Evolutionary conservation across 2,888 invertebrate genomes (phyloP), one percentile per base, ranked within the genome.

Genomic region (Metacarcinus magister): DNA sequence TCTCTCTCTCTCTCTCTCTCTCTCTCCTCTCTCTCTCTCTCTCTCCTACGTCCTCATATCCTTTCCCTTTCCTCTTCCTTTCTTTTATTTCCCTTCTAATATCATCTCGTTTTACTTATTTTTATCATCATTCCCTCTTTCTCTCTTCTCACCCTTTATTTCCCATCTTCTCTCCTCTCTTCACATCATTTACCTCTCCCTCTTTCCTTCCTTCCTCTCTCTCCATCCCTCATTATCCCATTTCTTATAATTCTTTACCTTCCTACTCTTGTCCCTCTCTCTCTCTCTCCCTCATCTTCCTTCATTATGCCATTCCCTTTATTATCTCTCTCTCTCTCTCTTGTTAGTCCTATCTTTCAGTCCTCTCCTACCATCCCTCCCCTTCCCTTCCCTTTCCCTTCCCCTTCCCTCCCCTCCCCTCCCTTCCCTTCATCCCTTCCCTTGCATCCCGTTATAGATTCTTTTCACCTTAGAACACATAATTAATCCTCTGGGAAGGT

Each of bases 391-490:
- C 46, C 44, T 91, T 2, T 89, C 43, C 32, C 89, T 23, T 89
- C 89, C 23, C 89, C 43, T 3, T 43, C 32, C 32, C 89, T 10
- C 19, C 32, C 43, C 32, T 32, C 23, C 89, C 28, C 13, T 4
- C 23, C 89, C 32, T 28, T 28, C 89, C 89, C 39, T 28, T 4
- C 13, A 16, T 10, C n/a, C 8, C 89, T 89, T 43, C 13, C 23
- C 44, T 23, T 1, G 43, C 91, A 19, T 91, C 44, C 4, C 44
- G 7, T n/a, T 10, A 44, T n/a, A 82, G 8, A 2, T 28, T 32
- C 8, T 82, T 82, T 82, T 32, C 82, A 82, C 82, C 82, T 82
- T 82, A 4, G 82, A 82, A 82, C 82, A 82, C 82, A 28, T 82
- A 13, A 82, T 82, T 82, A 82, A 32, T 32, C 82, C 82, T 28